These are phyloP conservation scores for Nomada fucata DNA, from an alignment of 2,888 invertebrate species.

Conservation along the genomic window DNA sequence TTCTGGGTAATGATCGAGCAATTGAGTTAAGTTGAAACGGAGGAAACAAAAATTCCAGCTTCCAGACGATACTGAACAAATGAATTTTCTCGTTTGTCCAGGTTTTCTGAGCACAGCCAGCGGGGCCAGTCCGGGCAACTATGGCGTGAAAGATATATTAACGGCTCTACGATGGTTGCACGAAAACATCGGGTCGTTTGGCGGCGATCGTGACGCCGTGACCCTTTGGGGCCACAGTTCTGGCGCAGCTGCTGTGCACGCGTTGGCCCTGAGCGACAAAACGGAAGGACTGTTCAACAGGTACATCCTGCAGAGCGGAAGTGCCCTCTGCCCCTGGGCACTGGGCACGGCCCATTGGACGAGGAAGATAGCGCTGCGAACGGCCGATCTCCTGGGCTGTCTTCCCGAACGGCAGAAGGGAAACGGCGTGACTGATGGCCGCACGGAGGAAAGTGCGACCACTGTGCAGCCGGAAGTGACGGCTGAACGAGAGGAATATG, in stretches of 20 bases:
- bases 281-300: slow-evolving; percentile 78
- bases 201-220: slow-evolving; percentile 75
- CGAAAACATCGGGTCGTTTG: slow-evolving; percentile 76
- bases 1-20: slow-evolving; percentile 73
- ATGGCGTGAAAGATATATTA: slow-evolving; percentile 78
- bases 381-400: slow-evolving; percentile 71
- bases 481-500: not conserved
- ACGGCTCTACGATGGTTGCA: slow-evolving; percentile 78
- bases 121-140: slow-evolving; percentile 77
- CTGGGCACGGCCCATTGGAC: slow-evolving; percentile 59
- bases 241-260: slow-evolving; percentile 72
- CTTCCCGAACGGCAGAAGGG: not conserved
- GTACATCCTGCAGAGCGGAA: slow-evolving; percentile 76
- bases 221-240: slow-evolving; percentile 77
- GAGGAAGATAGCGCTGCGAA: slow-evolving; percentile 65
- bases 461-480: not conserved
- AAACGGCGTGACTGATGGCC: not conserved
- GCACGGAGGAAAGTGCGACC: not conserved
- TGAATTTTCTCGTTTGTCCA: slow-evolving; percentile 27
- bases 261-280: slow-evolving; percentile 73
- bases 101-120: slow-evolving; percentile 79
- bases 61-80: too few species aligned
- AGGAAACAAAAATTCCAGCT: not conserved
- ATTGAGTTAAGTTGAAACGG: not conserved
- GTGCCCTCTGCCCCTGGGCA: slow-evolving; percentile 63